These are phyloP conservation scores for Lamproptera curius DNA, from an alignment of 2,888 invertebrate species.

Conservation along the genomic window DNA sequence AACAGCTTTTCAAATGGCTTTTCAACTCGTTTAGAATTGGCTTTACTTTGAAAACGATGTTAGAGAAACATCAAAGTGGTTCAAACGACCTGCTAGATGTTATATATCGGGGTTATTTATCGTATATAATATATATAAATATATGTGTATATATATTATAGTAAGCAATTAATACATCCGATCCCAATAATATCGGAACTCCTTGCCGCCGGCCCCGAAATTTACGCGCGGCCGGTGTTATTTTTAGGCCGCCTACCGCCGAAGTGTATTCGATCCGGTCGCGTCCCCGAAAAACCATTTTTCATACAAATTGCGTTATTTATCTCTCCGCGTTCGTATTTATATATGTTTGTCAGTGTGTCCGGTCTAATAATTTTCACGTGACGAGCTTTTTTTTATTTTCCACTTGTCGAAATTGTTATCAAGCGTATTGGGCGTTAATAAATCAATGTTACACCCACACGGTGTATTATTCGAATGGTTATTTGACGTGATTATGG, in stretches of 20 bases:
- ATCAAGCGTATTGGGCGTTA: too few species aligned
- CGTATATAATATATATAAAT: too few species aligned
- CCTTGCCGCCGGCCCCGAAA: not conserved
- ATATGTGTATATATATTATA: too few species aligned
- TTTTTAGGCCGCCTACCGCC: conserved; percentile 10
- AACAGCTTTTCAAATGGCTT: too few species aligned
- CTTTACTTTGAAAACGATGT: not conserved
- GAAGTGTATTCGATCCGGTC: conserved; percentile 10
- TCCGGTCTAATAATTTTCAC: conserved; percentile 28
- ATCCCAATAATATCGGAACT: not conserved
- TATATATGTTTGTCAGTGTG: conserved; percentile 27
- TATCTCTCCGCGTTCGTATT: conserved; percentile 27
- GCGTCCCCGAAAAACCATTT: conserved; percentile 22
- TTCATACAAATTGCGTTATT: conserved; percentile 28
- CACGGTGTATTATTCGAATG: too few species aligned
- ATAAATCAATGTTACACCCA: too few species aligned
- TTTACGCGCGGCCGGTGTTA: conserved; percentile 1
- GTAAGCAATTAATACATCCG: conserved; percentile 10
- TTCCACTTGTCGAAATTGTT: conserved; percentile 1
- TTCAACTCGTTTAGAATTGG: too few species aligned
- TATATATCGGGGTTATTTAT: too few species aligned
- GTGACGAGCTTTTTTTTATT: conserved; percentile 23
- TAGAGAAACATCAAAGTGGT: too few species aligned
- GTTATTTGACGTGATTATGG: too few species aligned
- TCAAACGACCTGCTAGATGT: too few species aligned